These are phyloP conservation scores for Drosophila flavopinicola DNA, from an alignment of 2,888 invertebrate species.

Conservation along the genomic window DNA sequence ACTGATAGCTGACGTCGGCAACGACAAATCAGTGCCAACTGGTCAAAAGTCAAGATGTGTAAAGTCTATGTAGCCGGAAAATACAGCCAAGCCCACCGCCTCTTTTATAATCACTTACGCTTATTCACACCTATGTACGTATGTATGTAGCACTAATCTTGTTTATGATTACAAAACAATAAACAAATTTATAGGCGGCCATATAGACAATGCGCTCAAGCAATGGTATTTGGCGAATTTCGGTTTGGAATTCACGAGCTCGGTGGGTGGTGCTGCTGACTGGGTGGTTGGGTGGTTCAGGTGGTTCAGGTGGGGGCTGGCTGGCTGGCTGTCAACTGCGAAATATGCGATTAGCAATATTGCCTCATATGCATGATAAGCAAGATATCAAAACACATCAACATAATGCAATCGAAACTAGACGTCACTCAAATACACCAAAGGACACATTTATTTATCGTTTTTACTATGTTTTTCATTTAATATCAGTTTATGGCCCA, in stretches of 20 bases:
- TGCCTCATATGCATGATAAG: slow-evolving; percentile 44
- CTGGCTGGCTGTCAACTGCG: slow-evolving; percentile 18
- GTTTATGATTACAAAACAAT: slow-evolving; percentile 58
- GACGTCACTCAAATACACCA: too few relatives aligned
- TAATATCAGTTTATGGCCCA: too few relatives aligned
- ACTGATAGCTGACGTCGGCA: too few relatives aligned
- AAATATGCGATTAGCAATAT: slow-evolving; percentile 40
- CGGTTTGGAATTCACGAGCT: slow-evolving; percentile 5
- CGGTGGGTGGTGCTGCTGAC: neutral
- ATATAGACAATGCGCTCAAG: slow-evolving; percentile 54
- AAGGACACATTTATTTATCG: too few relatives aligned
- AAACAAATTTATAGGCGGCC: slow-evolving; percentile 58
- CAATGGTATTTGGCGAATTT: slow-evolving; percentile 44
- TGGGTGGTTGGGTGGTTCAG: slow-evolving; percentile 10
- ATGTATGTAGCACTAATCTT: slow-evolving; percentile 28
- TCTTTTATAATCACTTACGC: slow-evolving; percentile 9
- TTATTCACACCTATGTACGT: slow-evolving; percentile 1
- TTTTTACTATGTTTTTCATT: too few relatives aligned
- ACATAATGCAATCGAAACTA: neutral
- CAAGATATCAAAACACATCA: slow-evolving; percentile 6
- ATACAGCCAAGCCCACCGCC: too few relatives aligned
- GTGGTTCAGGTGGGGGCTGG: too few relatives aligned
- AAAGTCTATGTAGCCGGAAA: neutral
- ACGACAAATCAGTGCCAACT: neutral
- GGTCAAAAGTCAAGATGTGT: slow-evolving; percentile 7